Base-by-base conservation (phyloP, 2,113 vertebrate species). In the Ariopsis seemanni region DNA sequence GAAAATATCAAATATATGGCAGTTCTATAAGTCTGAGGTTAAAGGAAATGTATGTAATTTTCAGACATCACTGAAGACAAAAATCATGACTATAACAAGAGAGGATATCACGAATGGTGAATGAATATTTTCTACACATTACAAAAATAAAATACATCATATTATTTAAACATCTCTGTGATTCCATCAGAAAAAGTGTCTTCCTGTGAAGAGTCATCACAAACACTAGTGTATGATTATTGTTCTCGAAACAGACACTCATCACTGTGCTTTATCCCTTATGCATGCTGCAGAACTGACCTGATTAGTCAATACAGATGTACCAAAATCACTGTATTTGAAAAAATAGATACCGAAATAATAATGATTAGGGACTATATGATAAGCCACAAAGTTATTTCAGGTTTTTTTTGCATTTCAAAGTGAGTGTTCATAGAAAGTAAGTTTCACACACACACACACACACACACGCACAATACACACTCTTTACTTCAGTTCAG, bases 121-220 rank as follows among this genome's bases (percentile, higher is more conserved):
- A 63, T 72, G 62, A 88, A 27, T 74, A 74, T 78, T 82, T 86
- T 58, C 72, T 22, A 12, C 77, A 89, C 85, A 27, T 87, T 90
- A 90, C 78, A 90, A 90, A 90, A 90, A 90, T 89, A 90, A 89
- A 87, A 84, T 84, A 85, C 60, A 12, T 78, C 80, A 75, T 83
- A 71, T 87, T 74, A 84, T 88, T 88, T 78, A 88, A 84, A 88
- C 82, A 20, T 87, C 79, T 81, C 75, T 86, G 86, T 57, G 22
- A 86, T 55, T 58, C 60, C 50, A 34, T 79, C 82, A 69, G 71
- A 18, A 69, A 85, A 77, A 75, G 30, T 72, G 67, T 22, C 58
- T 62, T 75, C 48, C 67, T 77, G 57, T 71, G 48, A 85, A 82
- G 67, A 85, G 58, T 62, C 82, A 65, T 71, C 42, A 62, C 30